Conservation (phyloP, 2,113 vertebrate species). For the Fulmarus glacialis region DNA sequence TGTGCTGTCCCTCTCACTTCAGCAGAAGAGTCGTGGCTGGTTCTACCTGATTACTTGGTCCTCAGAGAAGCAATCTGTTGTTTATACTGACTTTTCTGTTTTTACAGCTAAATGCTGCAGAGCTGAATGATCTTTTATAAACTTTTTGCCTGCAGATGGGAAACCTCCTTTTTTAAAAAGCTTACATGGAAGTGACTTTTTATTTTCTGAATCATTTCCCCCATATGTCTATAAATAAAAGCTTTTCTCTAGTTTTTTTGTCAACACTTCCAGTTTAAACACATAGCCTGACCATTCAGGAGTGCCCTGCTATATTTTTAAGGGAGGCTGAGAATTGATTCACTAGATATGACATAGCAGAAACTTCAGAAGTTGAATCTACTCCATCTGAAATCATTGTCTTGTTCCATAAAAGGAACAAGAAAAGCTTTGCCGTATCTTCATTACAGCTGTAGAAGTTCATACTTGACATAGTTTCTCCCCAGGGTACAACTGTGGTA, state of each 20-base stretch:
- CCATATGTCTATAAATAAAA: not conserved
- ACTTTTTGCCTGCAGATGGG: not conserved
- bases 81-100: not conserved
- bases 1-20: not conserved
- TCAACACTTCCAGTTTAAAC: not conserved
- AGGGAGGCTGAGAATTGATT: not conserved
- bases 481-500: conserved; percentile 5
- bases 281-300: not conserved
- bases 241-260: not conserved
- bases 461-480: conserved; percentile 44
- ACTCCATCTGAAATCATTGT: not conserved
- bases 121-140: not conserved
- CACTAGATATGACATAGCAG: not conserved
- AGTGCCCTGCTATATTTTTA: not conserved
- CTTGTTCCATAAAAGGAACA: not conserved
- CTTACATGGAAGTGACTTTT: not conserved
- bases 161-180: not conserved
- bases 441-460: conserved; percentile 26
- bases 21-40: not conserved
- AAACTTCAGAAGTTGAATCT: not conserved
- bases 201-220: not conserved
- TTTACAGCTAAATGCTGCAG: not conserved
- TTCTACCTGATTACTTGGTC: not conserved
- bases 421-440: not conserved
- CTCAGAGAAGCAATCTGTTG: not conserved